Evolutionary conservation across 2,888 invertebrate genomes (phyloP).

Genomic region (Pheosia tremula): DNA sequence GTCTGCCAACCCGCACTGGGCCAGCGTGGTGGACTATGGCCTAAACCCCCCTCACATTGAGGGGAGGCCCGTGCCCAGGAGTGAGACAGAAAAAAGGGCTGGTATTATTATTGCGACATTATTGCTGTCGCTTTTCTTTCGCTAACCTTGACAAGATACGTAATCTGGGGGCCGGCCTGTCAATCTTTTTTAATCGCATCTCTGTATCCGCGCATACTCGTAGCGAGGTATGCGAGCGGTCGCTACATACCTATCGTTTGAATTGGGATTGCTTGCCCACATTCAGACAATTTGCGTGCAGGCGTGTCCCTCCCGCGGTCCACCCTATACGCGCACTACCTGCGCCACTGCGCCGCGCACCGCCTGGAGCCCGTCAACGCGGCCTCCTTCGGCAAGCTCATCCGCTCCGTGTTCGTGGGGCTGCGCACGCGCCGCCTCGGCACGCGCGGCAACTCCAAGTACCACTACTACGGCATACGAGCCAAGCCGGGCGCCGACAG

Average conservation of each 20-base stretch:
- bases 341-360: constrained; percentile 96
- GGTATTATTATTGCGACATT: no score
- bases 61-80: no score
- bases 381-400: constrained; percentile 99
- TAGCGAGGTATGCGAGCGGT: no score
- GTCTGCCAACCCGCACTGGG: no score
- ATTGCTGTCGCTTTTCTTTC: no score
- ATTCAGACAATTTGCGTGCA: constrained; percentile 25
- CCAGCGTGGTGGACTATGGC: no score
- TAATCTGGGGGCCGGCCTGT: no score
- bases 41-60: no score
- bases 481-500: constrained; percentile 87
- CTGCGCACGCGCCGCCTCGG: constrained; percentile 97
- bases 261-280: constrained; percentile 4
- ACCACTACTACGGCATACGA: constrained; percentile 99
- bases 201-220: no score
- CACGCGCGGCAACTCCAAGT: constrained; percentile 98
- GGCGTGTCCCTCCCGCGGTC: constrained; percentile 96
- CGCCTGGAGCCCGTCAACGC: constrained; percentile 99
- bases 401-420: constrained; percentile 98
- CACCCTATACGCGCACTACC: constrained; percentile 98
- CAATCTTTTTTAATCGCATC: no score
- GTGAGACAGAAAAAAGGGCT: no score
- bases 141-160: no score
- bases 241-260: background rate